These are phyloP conservation scores for Formica aserva DNA, from an alignment of 2,888 invertebrate species.

Conservation along the genomic window DNA sequence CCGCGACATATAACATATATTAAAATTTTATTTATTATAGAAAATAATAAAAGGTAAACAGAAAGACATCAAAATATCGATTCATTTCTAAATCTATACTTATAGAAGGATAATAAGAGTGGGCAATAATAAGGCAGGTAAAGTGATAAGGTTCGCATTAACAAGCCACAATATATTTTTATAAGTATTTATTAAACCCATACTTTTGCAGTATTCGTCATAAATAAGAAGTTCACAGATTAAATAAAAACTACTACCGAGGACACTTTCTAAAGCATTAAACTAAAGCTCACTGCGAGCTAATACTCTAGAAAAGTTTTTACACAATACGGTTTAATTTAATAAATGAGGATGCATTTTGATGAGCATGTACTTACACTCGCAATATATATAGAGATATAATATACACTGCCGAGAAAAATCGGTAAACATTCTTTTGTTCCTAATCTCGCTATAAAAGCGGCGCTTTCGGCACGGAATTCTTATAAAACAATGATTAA, in stretches of 20 bases:
- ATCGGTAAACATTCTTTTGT: conserved; percentile 48
- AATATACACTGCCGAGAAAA: conserved; percentile 56
- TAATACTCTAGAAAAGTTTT: conserved; percentile 82
- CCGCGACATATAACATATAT: background rate
- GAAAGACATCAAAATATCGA: background rate
- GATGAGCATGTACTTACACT: conserved; percentile 69
- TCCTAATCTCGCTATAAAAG: conserved; percentile 31
- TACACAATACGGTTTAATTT: conserved; percentile 78
- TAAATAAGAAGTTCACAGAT: conserved; percentile 81
- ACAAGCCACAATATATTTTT: conserved; percentile 48
- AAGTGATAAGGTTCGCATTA: background rate
- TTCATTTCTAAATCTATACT: background rate
- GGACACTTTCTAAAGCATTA: conserved; percentile 80
- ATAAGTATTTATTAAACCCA: conserved; percentile 83
- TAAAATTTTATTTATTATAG: no score
- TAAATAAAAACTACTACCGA: conserved; percentile 81
- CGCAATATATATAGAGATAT: conserved; percentile 59
- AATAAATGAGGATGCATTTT: conserved; percentile 69
- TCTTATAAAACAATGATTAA: conserved; percentile 49
- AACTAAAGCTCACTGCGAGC: conserved; percentile 72
- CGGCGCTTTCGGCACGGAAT: conserved; percentile 32
- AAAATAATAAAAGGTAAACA: background rate
- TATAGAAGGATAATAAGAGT: background rate
- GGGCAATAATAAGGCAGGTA: background rate
- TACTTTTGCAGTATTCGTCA: conserved; percentile 79